phyloP scores from a whole-genome alignment of 2,113 vertebrate genomes.

The Antechinus stuartii region DNA sequence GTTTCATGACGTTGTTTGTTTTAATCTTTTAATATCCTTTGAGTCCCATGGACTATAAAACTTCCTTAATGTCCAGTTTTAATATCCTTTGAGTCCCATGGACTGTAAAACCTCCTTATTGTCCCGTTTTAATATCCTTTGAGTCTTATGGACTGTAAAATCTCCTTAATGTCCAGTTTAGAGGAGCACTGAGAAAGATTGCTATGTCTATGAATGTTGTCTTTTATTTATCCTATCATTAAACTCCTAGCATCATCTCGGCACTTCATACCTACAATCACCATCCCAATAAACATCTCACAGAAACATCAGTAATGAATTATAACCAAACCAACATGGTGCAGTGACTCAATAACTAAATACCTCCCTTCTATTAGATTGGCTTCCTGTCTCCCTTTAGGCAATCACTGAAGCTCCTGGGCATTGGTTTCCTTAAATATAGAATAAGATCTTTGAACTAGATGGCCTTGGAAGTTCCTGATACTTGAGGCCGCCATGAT shows the following conservation, averaged over 20 bases:
- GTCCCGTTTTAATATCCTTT: not conserved
- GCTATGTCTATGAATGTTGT: not conserved
- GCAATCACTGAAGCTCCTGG: not conserved
- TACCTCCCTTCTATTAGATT: not conserved
- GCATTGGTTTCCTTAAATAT: not conserved
- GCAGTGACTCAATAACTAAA: not conserved
- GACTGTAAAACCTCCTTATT: not conserved
- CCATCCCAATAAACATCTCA: not conserved
- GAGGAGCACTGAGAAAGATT: not conserved
- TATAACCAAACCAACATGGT: not conserved
- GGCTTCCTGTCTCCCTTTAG: not conserved
- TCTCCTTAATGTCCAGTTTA: not conserved
- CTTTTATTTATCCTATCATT: not conserved
- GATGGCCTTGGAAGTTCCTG: not conserved
- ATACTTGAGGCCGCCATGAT: not conserved
- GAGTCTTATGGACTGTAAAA: not conserved
- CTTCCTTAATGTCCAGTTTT: not conserved
- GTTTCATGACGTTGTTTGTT: not conserved
- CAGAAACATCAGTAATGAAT: not conserved
- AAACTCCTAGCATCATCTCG: not conserved
- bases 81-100: not conserved
- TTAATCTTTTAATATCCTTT: not conserved
- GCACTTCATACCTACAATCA: not conserved
- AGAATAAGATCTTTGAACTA: not conserved
- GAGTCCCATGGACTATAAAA: not conserved